Percentiles rank a stretch among this genome's conserved stretches.
phyloP scores from a whole-genome alignment of 2,797 vertebrate genomes.

The Notolabrus celidotus region DNA sequence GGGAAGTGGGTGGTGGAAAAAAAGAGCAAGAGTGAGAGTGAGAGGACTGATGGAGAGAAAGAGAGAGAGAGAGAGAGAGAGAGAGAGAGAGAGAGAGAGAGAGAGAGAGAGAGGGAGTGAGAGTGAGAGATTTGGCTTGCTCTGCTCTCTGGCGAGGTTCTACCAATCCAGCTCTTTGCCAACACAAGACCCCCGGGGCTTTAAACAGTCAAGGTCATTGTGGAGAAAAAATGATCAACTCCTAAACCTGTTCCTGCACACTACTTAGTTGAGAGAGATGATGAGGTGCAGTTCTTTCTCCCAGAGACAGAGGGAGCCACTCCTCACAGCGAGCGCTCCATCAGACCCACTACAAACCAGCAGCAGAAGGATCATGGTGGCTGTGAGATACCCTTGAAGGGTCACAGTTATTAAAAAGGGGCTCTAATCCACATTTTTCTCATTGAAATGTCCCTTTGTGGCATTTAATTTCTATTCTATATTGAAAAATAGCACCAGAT shows the following conservation, averaged over 20 bases:
- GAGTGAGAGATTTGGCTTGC: slow-evolving; percentile 61
- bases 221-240: slow-evolving; percentile 74
- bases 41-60: slow-evolving; percentile 59
- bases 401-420: slow-evolving; percentile 24
- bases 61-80: slow-evolving; percentile 25
- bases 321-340: slow-evolving; percentile 15
- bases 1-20: slow-evolving; percentile 74
- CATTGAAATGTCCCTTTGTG: background rate
- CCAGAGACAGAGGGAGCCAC: slow-evolving; percentile 70
- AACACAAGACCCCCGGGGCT: slow-evolving; percentile 63
- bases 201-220: slow-evolving; percentile 73
- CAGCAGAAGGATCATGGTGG: slow-evolving; percentile 33
- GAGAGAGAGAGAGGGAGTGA: slow-evolving; percentile 26
- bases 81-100: slow-evolving; percentile 44
- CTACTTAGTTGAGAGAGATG: slow-evolving; percentile 22
- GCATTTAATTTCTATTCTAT: background rate
- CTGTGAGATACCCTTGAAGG: slow-evolving; percentile 62
- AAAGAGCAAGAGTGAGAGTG: slow-evolving; percentile 61
- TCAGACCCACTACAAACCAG: slow-evolving; percentile 23
- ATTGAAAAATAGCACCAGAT: background rate
- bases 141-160: slow-evolving; percentile 61
- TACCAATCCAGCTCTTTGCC: slow-evolving; percentile 60
- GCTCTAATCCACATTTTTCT: slow-evolving; percentile 18
- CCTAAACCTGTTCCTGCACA: slow-evolving; percentile 60
- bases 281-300: slow-evolving; percentile 48